Base-by-base conservation (phyloP, 2,888 invertebrate genomes). In the Achlya flavicornis region DNA sequence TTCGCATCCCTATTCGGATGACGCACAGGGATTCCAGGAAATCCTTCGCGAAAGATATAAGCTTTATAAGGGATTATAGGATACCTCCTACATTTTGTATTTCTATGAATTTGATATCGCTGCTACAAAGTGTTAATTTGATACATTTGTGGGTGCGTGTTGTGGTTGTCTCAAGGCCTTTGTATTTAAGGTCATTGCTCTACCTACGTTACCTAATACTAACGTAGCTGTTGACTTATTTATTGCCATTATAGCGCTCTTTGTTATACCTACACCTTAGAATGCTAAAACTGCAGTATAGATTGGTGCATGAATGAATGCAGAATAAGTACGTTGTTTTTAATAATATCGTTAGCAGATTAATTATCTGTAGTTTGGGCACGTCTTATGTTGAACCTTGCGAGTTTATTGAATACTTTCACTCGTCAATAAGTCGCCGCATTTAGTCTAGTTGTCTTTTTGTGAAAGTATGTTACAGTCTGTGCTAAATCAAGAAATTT, bases 51-150 rank as follows among this genome's bases (percentile, higher is more conserved):
- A 53, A 7, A 10, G 53, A 53, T 53, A 53, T 53, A 35, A 58
- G 41, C 41, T 12, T 6, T 41, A 41, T 41, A 12, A 41, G 3
- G 38, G 35, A 58, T 58, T 58, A 58, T 33, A 35, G 16, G 33
- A 58, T 33, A 16, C 38, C 35, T 53, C 33, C 10, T 58, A 33
- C 32, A 33, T 35, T 58, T 33, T 32, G n/a, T 33, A 58, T 58
- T 58, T 33, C 33, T 35, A 58, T 58, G 58, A 58, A 58, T 58
- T 35, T 16, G 33, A 58, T 58, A 58, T 58, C 10, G 33, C 35
- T 58, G 26, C n/a, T 16, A 48, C 16, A 48, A 8, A 10, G 19
- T 10, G 53, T 16, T 16, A 38, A 58, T 58, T 58, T 16, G 58
- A 58, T 58, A 58, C n/a, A 16, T n/a, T 58, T 58, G 58, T 35